Base-by-base conservation (phyloP, 2,888 invertebrate genomes). In the Agonopterix alstromeriana region DNA sequence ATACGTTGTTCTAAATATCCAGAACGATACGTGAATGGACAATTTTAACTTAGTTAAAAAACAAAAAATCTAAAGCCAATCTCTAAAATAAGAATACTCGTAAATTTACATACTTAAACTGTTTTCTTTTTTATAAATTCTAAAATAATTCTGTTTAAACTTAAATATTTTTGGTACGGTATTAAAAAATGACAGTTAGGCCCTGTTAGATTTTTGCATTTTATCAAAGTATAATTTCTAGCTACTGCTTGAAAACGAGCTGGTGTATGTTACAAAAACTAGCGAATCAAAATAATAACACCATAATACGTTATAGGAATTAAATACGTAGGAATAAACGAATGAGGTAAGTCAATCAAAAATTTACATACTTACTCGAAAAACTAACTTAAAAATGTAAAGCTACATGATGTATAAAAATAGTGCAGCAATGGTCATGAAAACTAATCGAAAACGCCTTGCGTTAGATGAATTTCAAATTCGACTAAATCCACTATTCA, bases 141-240 rank as follows among this genome's bases (percentile, higher is more conserved):
- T 27, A 27, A 27, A 27, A 27, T 27, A 27, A 27, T 27, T 27
- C 27, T 27, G 27, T 27, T 27, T 27, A 27, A 27, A 27, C 27
- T 27, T 27, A 27, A 27, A 27, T 27, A 27, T 27, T 27, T 27
- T 27, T 27, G 27, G 27, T 62, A 60, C 62, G 67, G 66, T 63
- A 68, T 60, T 66, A 67, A 72, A 58, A 64, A 66, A 67, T 70
- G 75, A 77, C 77, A 74, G 73, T 78, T 79, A 82, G 79, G 81
- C 77, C 75, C 77, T 74, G 65, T 54, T 27, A 27, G 27, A 27
- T 27, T 27, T 27, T 27, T 27, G 27, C 5, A 27, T 27, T 27
- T 40, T 14, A 27, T 27, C 27, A 27, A 27, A 27, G 27, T 27
- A 27, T 7, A 27, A 27, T 27, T 27, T 27, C 27, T 27, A 27